phyloP scores from a whole-genome alignment of 2,797 vertebrate species.

The Falco berigora region DNA sequence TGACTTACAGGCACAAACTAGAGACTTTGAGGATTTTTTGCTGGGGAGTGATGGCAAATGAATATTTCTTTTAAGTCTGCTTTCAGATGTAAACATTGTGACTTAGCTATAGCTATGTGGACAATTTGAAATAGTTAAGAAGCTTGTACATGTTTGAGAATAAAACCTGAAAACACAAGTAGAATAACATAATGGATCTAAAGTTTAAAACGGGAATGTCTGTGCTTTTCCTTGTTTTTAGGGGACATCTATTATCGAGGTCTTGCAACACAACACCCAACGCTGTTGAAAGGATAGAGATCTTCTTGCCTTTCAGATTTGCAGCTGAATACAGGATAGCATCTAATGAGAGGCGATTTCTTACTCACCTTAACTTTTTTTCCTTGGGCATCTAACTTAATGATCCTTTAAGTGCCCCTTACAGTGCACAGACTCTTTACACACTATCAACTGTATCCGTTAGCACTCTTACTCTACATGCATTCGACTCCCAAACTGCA shows the following conservation, averaged over 20 bases:
- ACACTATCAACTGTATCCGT: background rate
- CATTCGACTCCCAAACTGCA: background rate
- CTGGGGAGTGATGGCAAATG: background rate
- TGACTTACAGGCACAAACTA: background rate
- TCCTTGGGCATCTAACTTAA: background rate
- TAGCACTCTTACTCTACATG: background rate
- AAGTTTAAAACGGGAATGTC: background rate
- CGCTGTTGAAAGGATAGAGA: background rate
- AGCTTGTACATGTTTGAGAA: slow-evolving; percentile 6
- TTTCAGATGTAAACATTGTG: slow-evolving; percentile 40
- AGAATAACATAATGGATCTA: background rate
- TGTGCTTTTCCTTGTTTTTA: background rate
- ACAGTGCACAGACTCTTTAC: background rate
- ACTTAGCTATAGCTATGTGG: background rate
- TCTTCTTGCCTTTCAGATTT: background rate
- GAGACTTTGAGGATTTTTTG: slow-evolving; percentile 5
- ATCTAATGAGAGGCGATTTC: background rate
- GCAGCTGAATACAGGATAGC: background rate
- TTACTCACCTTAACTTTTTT: background rate
- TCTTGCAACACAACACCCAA: background rate
- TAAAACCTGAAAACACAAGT: slow-evolving; percentile 21
- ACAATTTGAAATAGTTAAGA: slow-evolving; percentile 41
- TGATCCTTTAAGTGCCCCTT: background rate
- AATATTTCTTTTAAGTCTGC: slow-evolving; percentile 34
- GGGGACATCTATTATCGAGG: background rate